Base-by-base conservation (phyloP, 2,113 vertebrate genomes). In the Dryoscopus gambensis region DNA sequence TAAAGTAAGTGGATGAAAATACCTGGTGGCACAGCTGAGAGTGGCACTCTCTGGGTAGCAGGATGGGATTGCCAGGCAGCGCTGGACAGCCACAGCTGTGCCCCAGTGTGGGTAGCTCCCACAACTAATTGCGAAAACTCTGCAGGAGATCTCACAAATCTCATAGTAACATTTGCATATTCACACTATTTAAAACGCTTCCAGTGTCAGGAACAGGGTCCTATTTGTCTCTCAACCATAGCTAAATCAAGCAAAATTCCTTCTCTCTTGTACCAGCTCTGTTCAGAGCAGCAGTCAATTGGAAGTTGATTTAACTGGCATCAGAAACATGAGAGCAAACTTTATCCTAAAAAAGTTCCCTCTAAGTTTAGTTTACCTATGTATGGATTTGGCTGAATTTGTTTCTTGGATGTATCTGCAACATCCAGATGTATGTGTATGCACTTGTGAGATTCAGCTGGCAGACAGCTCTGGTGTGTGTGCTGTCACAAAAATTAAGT, bases 21-120 rank as follows among this genome's bases (percentile, higher is more conserved):
- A 46, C 5, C 11, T 53, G 35, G 13, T 50, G 67, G 16, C 33
- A 85, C 46, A 65, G 40, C 28, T 30, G 31, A 49, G 65, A 80
- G 39, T 71, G 46, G 35, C 13, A 53, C 46, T 15, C 11, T 74
- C 52, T 53, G 3, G 3, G 39, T 18, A 52, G 25, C 1, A 5
- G 0, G 3, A 31, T 49, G 40, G 22, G n/a, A 33, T 23, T 76
- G 25, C 71, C 16, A 37, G 68, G 27, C 63, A 65, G 27, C 5
- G 5, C 30, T 0, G 6, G 62, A 24, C 28, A 56, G 50, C 31
- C 1, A 0, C 42, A 80, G 68, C 39, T 20, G 1, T 64, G 44
- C 37, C 7, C 25, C 24, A 23, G 62, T 0, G 0, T 52, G 25
- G 23, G 6, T 28, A 15, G 11, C 15, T 87, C 64, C 47, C 28